Evolutionary conservation across 1,140 invertebrate species (phyloP).

Genomic region (Cataglyphis hispanica): DNA sequence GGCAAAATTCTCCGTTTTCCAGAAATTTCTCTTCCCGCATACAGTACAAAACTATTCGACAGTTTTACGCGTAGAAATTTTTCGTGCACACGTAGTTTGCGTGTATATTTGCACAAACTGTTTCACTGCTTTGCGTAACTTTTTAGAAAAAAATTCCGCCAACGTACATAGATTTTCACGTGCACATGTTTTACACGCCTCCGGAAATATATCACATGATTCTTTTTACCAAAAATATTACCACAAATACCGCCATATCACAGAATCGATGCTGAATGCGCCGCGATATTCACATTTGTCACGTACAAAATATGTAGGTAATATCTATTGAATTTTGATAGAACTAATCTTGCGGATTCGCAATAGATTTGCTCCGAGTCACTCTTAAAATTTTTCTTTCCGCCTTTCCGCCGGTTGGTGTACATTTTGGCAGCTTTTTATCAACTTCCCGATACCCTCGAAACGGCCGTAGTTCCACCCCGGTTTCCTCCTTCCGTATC

Average conservation of each 20-base stretch:
- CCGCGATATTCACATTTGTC: not conserved
- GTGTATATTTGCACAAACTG: conserved; percentile 28
- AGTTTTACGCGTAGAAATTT: conserved; percentile 38
- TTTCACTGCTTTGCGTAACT: conserved; percentile 30
- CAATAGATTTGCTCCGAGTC: conserved; percentile 10
- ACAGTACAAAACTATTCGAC: conserved; percentile 11
- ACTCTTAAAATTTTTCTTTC: conserved; percentile 1
- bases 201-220: conserved; percentile 3
- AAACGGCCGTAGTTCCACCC: not conserved
- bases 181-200: conserved; percentile 5
- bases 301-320: not conserved
- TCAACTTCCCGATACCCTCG: conserved; percentile 36
- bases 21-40: not conserved
- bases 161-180: conserved; percentile 11
- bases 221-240: conserved; percentile 31
- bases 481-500: not conserved
- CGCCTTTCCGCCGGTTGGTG: not conserved
- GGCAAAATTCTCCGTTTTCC: not conserved
- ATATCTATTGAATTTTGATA: conserved; percentile 7
- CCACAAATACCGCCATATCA: not conserved
- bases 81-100: conserved; percentile 13
- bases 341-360: not conserved
- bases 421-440: conserved; percentile 49
- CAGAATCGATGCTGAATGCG: not conserved
- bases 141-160: conserved; percentile 36